Percentiles rank a stretch among this genome's conserved stretches.
phyloP scores from a whole-genome alignment of 2,888 invertebrate species.

The Eupithecia insigniata region DNA sequence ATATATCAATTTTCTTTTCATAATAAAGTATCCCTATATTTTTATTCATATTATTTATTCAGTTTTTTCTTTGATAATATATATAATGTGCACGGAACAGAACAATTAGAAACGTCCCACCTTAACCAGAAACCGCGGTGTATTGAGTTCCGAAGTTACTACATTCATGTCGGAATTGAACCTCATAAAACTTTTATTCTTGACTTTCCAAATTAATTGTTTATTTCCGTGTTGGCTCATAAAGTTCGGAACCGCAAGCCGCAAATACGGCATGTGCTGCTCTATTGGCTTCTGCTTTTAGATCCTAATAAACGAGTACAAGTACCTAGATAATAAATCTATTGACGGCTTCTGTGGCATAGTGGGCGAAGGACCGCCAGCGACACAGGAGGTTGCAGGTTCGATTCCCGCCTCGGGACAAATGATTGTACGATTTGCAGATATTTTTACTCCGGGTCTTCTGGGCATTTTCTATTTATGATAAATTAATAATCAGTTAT shows the following conservation, averaged over 20 bases:
- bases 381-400: no score
- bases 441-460: no score
- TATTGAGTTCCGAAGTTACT: slow-evolving; percentile 54
- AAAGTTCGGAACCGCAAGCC: slow-evolving; percentile 24
- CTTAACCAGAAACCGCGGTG: slow-evolving; percentile 51
- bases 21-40: not conserved
- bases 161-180: slow-evolving; percentile 47
- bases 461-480: no score
- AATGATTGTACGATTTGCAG: no score
- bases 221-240: slow-evolving; percentile 41
- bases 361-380: no score
- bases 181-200: slow-evolving; percentile 53
- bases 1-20: not conserved
- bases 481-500: no score
- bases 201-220: slow-evolving; percentile 45
- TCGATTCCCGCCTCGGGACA: not conserved
- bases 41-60: not conserved
- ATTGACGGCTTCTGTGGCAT: no score
- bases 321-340: no score
- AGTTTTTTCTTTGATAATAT: not conserved
- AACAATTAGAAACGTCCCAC: not conserved
- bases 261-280: slow-evolving; percentile 23
- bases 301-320: no score
- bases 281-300: slow-evolving; percentile 1
- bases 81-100: not conserved